Evolutionary conservation across 2,797 vertebrate species (phyloP).

Genomic region (Cryptoblepharus egeriae): DNA sequence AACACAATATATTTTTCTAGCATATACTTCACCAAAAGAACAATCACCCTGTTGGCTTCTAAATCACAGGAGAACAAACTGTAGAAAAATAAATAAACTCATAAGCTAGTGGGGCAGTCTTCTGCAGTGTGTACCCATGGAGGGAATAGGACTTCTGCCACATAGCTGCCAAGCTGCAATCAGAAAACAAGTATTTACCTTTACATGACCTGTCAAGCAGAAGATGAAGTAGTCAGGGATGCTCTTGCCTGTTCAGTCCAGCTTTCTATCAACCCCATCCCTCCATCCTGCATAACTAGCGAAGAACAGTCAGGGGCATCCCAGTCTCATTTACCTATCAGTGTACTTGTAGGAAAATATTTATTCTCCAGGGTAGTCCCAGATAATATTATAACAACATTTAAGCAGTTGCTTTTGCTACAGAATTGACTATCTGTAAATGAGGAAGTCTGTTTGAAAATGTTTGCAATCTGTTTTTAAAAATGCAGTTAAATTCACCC

Average conservation of each 20-base stretch:
- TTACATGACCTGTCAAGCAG: neutral
- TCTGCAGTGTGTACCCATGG: too few species aligned
- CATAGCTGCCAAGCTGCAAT: neutral
- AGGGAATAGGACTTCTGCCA: neutral
- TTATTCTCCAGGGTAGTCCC: neutral
- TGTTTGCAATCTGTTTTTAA: neutral
- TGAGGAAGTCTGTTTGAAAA: neutral
- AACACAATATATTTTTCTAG: too few species aligned
- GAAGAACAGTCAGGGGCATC: neutral
- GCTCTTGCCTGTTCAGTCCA: too few species aligned
- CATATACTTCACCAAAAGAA: too few species aligned
- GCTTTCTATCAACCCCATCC: too few species aligned
- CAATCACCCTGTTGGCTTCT: too few species aligned
- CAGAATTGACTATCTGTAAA: neutral
- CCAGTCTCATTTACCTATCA: neutral
- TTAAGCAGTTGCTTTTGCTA: neutral
- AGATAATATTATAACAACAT: neutral
- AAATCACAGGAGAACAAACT: too few species aligned
- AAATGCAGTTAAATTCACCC: conserved; percentile 6
- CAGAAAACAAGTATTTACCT: neutral
- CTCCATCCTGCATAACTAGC: neutral
- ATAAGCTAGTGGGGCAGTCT: too few species aligned
- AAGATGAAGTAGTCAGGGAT: neutral
- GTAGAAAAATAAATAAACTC: too few species aligned
- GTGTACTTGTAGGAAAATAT: neutral